phyloP scores from a whole-genome alignment of 2,797 vertebrate genomes.

The Aulostomus chinensis region DNA sequence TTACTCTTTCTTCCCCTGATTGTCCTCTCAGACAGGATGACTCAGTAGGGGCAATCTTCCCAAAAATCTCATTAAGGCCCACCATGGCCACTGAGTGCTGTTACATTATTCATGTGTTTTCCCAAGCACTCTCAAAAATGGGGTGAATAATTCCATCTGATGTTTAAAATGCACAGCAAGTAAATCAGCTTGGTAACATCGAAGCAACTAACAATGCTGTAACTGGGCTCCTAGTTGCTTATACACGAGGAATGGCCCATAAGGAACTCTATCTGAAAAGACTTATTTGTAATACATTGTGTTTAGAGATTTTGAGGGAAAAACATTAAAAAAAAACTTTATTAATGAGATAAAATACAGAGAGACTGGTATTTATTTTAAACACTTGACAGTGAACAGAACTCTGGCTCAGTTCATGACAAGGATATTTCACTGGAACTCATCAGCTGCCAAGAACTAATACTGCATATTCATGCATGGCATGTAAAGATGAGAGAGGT shows the following conservation, averaged over 20 bases:
- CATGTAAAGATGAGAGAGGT: neutral
- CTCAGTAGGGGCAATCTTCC: conserved; percentile 59
- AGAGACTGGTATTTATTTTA: conserved; percentile 12
- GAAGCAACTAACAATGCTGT: conserved; percentile 20
- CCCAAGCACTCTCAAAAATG: conserved; percentile 44
- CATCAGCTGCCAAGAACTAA: conserved; percentile 38
- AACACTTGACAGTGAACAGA: too few species aligned
- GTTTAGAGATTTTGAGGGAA: too few species aligned
- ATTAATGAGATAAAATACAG: conserved; percentile 14
- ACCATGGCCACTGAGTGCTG: conserved; percentile 56
- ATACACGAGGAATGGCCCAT: conserved; percentile 1
- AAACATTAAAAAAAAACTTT: neutral
- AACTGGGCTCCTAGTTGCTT: neutral
- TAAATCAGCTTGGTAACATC: conserved; percentile 40
- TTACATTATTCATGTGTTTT: conserved; percentile 76
- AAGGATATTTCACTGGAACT: conserved; percentile 41
- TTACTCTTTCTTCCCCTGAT: conserved; percentile 10
- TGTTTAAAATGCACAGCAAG: conserved; percentile 60
- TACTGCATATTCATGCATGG: conserved; percentile 43
- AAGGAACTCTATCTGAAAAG: neutral
- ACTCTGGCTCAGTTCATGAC: too few species aligned
- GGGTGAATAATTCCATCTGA: conserved; percentile 66
- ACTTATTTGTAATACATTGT: too few species aligned
- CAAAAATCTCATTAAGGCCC: conserved; percentile 71
- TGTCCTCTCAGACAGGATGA: conserved; percentile 42